Conservation (phyloP, 1,140 invertebrate genomes). For the Phortica variegata region DNA sequence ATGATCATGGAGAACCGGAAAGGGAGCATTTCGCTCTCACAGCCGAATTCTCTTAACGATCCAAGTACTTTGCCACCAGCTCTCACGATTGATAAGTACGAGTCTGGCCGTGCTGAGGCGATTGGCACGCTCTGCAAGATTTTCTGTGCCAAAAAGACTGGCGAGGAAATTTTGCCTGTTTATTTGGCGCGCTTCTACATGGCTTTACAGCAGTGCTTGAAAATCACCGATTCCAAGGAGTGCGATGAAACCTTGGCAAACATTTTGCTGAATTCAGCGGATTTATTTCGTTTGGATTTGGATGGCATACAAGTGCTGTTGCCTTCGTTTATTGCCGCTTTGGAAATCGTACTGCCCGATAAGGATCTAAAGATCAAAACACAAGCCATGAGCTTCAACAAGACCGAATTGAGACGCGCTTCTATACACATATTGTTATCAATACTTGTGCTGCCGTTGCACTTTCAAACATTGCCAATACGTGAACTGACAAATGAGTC, state of each 20-base stretch:
- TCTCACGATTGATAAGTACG: conserved; percentile 67
- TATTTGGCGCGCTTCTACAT: conserved; percentile 95
- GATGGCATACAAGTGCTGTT: conserved; percentile 90
- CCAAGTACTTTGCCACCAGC: conserved; percentile 42
- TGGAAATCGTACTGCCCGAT: conserved; percentile 85
- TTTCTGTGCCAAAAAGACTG: conserved; percentile 94
- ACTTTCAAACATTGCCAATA: conserved; percentile 82
- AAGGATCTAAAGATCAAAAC: conserved; percentile 69
- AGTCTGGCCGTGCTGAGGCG: conserved; percentile 90
- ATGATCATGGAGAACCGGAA: conserved; percentile 57
- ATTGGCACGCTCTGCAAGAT: conserved; percentile 92
- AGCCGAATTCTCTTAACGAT: conserved; percentile 54
- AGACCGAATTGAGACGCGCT: conserved; percentile 81
- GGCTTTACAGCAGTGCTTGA: conserved; percentile 84
- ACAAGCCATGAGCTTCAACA: conserved; percentile 63
- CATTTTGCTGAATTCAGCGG: conserved; percentile 77
- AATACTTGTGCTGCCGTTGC: conserved; percentile 84
- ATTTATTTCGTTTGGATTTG: conserved; percentile 85
- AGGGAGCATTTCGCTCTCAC: conserved; percentile 53
- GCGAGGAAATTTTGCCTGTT: conserved; percentile 90
- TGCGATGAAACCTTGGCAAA: conserved; percentile 74
- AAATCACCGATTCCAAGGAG: conserved; percentile 64
- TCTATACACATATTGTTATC: conserved; percentile 89
- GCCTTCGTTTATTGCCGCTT: conserved; percentile 82
- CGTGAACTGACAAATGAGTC: conserved; percentile 67